A percentile compares a stretch with the other conserved stretches of the same genome.
phyloP scores from a whole-genome alignment of 2,888 invertebrate species.

The Bedellia somnulentella region DNA sequence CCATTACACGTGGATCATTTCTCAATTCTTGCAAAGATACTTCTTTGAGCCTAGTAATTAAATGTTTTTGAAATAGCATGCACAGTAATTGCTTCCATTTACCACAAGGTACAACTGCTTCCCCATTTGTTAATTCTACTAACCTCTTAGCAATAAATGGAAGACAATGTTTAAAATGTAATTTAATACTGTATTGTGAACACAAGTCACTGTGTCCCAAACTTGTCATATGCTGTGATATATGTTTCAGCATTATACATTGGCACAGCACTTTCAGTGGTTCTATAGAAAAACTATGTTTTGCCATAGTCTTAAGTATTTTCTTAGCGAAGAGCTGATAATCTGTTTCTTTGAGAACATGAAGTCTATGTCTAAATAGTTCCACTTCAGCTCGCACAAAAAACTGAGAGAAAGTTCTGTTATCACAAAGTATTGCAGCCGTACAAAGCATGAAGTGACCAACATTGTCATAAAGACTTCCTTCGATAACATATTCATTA shows the following conservation, averaged over 20 bases:
- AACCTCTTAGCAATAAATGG: constrained; percentile 51
- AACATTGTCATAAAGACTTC: constrained; percentile 58
- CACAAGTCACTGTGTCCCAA: constrained; percentile 21
- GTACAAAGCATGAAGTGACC: constrained; percentile 62
- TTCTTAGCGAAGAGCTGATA: constrained; percentile 35
- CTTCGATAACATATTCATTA: constrained; percentile 61
- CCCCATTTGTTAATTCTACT: constrained; percentile 52
- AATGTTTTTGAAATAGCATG: constrained; percentile 44
- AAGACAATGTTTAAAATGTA: constrained; percentile 60
- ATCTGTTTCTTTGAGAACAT: constrained; percentile 26
- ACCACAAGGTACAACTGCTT: constrained; percentile 54
- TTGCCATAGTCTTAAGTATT: constrained; percentile 22
- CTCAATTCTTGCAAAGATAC: constrained; percentile 21
- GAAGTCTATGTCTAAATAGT: constrained; percentile 26
- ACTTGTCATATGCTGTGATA: constrained; percentile 29
- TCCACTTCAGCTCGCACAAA: constrained; percentile 32
- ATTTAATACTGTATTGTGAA: constrained; percentile 23
- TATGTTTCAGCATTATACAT: constrained; percentile 29
- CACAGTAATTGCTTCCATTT: constrained; percentile 55
- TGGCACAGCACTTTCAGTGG: constrained; percentile 27
- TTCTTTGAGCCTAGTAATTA: constrained; percentile 26
- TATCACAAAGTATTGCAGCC: constrained; percentile 24
- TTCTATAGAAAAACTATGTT: constrained; percentile 14
- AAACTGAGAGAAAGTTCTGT: constrained; percentile 24
- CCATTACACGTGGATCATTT: constrained; percentile 32